Conservation (phyloP, 2,888 invertebrate species). For the Lapara coniferarum region DNA sequence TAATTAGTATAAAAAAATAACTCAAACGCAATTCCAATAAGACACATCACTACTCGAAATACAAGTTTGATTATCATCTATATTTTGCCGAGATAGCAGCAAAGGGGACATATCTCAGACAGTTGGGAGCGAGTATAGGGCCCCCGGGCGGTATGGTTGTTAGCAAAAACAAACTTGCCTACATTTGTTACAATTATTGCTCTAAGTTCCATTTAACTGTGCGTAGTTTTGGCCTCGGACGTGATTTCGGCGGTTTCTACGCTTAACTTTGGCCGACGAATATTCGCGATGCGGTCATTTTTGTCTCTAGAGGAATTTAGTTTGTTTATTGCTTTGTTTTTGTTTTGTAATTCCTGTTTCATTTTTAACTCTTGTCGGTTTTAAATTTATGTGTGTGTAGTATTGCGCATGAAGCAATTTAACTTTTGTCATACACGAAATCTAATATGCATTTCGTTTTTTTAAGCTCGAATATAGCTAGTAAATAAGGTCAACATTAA, state of each 20-base stretch:
- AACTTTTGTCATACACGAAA: background rate
- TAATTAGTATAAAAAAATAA: background rate
- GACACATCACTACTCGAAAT: background rate
- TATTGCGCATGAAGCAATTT: background rate
- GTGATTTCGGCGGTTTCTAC: constrained; percentile 44
- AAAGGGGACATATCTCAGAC: constrained; percentile 46
- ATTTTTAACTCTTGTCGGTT: background rate
- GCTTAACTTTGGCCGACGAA: constrained; percentile 15
- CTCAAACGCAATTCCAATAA: background rate
- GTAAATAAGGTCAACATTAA: too few species aligned
- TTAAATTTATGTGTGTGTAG: background rate
- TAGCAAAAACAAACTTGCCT: constrained; percentile 38
- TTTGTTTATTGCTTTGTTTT: background rate
- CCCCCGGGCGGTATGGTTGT: constrained; percentile 29
- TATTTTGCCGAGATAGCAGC: constrained; percentile 19
- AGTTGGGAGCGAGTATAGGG: constrained; percentile 30
- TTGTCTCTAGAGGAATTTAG: background rate
- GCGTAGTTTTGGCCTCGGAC: constrained; percentile 54
- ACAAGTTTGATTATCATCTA: constrained; percentile 23
- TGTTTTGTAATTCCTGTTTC: background rate
- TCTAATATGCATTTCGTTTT: background rate
- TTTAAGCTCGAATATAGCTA: too few species aligned
- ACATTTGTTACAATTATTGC: constrained; percentile 45
- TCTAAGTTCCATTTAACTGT: constrained; percentile 44
- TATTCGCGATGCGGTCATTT: constrained; percentile 18